phyloP scores from a whole-genome alignment of 1,140 invertebrate species.

The Drosophila orosa region DNA sequence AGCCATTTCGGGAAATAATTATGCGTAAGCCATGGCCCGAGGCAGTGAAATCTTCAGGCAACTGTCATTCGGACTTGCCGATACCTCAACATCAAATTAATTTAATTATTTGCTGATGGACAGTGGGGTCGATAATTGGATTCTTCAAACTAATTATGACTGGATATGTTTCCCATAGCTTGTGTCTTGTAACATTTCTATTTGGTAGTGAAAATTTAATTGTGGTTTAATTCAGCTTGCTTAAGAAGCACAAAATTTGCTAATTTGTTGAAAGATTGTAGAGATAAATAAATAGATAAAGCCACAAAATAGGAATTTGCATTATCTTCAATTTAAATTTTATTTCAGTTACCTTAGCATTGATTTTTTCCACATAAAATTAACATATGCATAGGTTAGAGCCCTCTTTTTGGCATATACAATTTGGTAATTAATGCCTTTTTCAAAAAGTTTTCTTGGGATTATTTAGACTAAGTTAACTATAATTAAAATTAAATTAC shows the following conservation, averaged over 20 bases:
- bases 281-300: too few species aligned
- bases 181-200: background rate
- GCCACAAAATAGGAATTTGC: too few species aligned
- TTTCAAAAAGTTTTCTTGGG: too few species aligned
- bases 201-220: background rate
- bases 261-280: background rate
- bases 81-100: slow-evolving; percentile 6
- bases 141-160: background rate
- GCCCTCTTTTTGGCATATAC: too few species aligned
- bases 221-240: background rate
- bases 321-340: too few species aligned
- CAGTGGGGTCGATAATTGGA: background rate
- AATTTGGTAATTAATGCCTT: too few species aligned
- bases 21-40: slow-evolving; percentile 61
- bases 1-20: slow-evolving; percentile 72
- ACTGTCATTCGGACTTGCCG: slow-evolving; percentile 4
- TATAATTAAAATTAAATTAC: background rate
- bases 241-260: too few species aligned
- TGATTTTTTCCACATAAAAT: background rate
- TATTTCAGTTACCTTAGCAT: too few species aligned
- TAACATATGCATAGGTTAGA: too few species aligned
- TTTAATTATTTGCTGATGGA: slow-evolving; percentile 2
- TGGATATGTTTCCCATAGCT: background rate
- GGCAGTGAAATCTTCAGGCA: background rate
- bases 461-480: too few species aligned